phyloP scores from a whole-genome alignment of 2,888 invertebrate species.

The Agrilus cyanescens region DNA sequence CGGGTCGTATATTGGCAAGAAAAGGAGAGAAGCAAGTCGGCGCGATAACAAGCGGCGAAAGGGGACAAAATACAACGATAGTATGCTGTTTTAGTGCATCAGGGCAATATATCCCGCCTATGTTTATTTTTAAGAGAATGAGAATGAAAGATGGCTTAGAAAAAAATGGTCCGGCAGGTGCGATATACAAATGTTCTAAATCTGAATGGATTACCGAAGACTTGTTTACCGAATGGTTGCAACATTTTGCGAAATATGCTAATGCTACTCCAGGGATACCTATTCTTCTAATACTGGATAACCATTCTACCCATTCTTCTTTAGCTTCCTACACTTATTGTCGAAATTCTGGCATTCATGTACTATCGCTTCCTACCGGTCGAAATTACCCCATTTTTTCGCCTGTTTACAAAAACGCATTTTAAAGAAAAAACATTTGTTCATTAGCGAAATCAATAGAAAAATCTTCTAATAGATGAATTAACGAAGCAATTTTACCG shows the following conservation, averaged over 20 bases:
- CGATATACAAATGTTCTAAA: slow-evolving; percentile 12
- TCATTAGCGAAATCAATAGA: no score
- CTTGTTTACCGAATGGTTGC: slow-evolving; percentile 13
- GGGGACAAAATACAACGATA: slow-evolving; percentile 12
- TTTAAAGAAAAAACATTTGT: no score
- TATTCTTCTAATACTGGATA: slow-evolving; percentile 10
- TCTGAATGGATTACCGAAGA: slow-evolving; percentile 15
- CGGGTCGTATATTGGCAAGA: slow-evolving; percentile 8
- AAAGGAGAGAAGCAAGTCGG: slow-evolving; percentile 15
- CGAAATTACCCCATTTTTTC: no score
- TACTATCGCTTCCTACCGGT: no score
- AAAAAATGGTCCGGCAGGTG: slow-evolving; percentile 11
- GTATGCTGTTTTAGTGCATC: slow-evolving; percentile 11
- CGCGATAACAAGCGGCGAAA: slow-evolving; percentile 11
- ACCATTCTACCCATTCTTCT: slow-evolving; percentile 11
- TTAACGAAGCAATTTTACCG: no score
- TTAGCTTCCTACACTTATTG: slow-evolving; percentile 11
- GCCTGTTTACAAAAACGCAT: no score
- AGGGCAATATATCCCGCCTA: slow-evolving; percentile 11
- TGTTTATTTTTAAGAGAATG: slow-evolving; percentile 13
- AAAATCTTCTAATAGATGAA: no score
- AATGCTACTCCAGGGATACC: background rate
- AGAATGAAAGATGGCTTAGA: slow-evolving; percentile 4
- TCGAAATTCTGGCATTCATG: slow-evolving; percentile 9
- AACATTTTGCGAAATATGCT: slow-evolving; percentile 10